These are phyloP conservation scores for Craniophora ligustri DNA, from an alignment of 2,888 invertebrate genomes.

Conservation along the genomic window DNA sequence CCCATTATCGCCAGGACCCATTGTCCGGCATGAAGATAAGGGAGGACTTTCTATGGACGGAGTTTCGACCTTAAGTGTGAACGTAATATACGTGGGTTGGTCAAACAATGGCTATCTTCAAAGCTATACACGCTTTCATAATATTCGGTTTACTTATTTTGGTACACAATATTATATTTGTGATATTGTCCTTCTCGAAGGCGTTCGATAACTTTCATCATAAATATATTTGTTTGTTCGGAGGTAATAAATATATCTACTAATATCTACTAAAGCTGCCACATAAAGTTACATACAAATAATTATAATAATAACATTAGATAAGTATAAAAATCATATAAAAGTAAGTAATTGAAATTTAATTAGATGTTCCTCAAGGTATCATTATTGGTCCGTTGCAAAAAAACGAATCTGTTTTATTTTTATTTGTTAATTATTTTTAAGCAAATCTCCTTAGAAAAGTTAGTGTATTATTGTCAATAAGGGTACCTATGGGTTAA, in stretches of 20 bases:
- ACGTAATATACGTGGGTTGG: constrained; percentile 9
- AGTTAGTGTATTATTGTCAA: not conserved
- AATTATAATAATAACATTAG: not conserved
- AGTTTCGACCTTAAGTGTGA: constrained; percentile 26
- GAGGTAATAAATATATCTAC: not conserved
- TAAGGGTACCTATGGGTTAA: no score
- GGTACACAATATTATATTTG: not conserved
- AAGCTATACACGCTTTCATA: not conserved
- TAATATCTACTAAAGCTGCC: not conserved
- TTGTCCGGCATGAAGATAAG: constrained; percentile 25
- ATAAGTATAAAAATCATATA: no score
- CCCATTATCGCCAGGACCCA: constrained; percentile 15
- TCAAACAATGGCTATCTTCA: constrained; percentile 12
- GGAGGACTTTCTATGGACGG: constrained; percentile 24
- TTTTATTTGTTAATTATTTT: no score
- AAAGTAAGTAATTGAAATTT: not conserved
- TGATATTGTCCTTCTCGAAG: not conserved
- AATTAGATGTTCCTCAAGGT: constrained; percentile 4
- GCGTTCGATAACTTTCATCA: not conserved
- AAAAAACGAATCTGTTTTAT: no score
- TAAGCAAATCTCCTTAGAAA: not conserved
- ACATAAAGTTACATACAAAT: not conserved
- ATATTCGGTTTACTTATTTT: not conserved
- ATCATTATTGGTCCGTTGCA: constrained; percentile 1
- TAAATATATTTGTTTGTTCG: no score